phyloP scores from a whole-genome alignment of 1,140 invertebrate genomes.

The Papilio machaon region DNA sequence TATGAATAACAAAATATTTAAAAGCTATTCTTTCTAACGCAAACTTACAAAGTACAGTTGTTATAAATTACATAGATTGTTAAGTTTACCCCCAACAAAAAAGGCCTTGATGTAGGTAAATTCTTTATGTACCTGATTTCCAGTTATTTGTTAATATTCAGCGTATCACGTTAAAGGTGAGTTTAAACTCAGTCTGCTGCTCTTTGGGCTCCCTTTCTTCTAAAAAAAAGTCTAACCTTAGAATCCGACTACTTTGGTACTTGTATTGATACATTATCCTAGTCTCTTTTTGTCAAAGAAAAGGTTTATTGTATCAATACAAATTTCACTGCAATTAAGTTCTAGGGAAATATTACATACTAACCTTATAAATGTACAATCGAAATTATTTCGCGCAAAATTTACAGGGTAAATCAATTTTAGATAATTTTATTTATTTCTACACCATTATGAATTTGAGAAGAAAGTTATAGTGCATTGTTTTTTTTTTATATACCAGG shows the following conservation, averaged over 20 bases:
- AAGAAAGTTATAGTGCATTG: neutral
- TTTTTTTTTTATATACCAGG: no score
- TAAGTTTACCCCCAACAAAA: no score
- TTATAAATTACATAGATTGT: neutral
- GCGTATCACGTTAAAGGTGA: neutral
- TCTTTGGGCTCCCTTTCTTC: no score
- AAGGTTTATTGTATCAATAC: no score
- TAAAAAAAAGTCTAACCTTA: no score
- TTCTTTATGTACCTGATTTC: neutral
- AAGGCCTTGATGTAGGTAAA: neutral
- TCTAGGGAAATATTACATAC: neutral
- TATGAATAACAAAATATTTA: no score
- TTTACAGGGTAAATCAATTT: constrained; percentile 6
- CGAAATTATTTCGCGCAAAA: constrained; percentile 7
- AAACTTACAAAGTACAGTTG: neutral
- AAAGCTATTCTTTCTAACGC: neutral
- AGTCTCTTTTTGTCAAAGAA: no score
- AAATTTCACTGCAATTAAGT: no score
- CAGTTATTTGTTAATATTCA: neutral
- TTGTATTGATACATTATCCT: no score
- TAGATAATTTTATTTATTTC: constrained; percentile 1
- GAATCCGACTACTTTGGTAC: no score
- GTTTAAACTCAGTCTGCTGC: neutral
- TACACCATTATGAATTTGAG: neutral
- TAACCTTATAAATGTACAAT: neutral